These are phyloP conservation scores for Clepsis dumicolana DNA, from an alignment of 2,888 invertebrate genomes.

Conservation along the genomic window DNA sequence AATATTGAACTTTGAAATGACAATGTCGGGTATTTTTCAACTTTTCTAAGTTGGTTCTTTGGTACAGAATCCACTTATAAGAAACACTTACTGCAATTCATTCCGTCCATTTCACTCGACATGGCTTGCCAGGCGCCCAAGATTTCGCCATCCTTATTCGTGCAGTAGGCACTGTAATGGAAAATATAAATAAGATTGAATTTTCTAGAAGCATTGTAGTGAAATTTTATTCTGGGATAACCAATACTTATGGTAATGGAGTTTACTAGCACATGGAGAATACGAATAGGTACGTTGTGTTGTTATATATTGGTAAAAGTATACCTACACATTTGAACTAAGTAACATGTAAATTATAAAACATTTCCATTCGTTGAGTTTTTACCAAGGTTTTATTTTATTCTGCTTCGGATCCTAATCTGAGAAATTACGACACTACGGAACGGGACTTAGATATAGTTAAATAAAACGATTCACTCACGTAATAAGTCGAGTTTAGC, in stretches of 20 bases:
- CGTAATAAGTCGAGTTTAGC: too few relatives aligned
- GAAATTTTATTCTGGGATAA: constrained; percentile 15
- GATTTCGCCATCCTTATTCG: constrained; percentile 85
- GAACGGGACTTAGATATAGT: too few relatives aligned
- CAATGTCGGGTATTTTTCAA: too few relatives aligned
- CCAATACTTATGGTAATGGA: constrained; percentile 27
- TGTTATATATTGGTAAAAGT: too few relatives aligned
- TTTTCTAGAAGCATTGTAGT: constrained; percentile 36
- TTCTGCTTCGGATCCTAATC: too few relatives aligned
- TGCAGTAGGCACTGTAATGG: constrained; percentile 85
- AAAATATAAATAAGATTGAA: constrained; percentile 39
- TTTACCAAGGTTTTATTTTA: too few relatives aligned
- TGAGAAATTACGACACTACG: too few relatives aligned
- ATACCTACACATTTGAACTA: too few relatives aligned
- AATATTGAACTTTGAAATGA: too few relatives aligned
- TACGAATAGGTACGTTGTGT: background rate
- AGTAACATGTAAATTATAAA: too few relatives aligned
- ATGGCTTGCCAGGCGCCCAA: constrained; percentile 84
- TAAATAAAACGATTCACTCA: too few relatives aligned
- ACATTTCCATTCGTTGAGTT: too few relatives aligned
- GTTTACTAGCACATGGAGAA: background rate
- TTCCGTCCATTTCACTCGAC: constrained; percentile 64
- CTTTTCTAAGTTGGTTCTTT: background rate
- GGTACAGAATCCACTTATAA: constrained; percentile 13
- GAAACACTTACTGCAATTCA: constrained; percentile 87